Conservation (phyloP, 2,113 vertebrate genomes). For the Rhineura floridana region DNA sequence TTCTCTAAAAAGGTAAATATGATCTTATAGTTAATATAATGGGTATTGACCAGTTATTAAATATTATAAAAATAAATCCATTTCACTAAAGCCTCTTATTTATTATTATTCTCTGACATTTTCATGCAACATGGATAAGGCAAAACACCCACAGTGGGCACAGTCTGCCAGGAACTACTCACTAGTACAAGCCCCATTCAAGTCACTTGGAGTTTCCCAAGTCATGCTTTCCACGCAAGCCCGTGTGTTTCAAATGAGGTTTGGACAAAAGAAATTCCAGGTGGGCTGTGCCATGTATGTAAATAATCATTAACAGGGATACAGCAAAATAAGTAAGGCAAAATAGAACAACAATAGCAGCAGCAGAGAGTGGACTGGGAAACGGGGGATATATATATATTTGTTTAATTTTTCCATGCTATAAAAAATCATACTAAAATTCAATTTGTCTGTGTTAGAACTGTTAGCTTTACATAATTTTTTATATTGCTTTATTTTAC, state of each 20-base stretch:
- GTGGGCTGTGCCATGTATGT: neutral
- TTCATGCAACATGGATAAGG: constrained; percentile 62
- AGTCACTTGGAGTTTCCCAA: neutral
- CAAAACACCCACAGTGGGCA: constrained; percentile 18
- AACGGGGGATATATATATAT: neutral
- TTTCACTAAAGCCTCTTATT: constrained; percentile 67
- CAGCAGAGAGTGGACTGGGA: constrained; percentile 28
- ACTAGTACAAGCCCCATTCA: neutral
- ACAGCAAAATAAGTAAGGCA: neutral
- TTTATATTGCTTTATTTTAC: constrained; percentile 39
- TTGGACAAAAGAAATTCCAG: neutral
- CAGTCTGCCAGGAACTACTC: neutral
- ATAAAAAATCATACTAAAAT: constrained; percentile 43
- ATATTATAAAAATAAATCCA: constrained; percentile 82
- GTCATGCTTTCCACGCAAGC: neutral
- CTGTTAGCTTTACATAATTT: constrained; percentile 1
- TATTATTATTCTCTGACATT: constrained; percentile 38
- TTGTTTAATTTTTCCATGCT: constrained; percentile 25
- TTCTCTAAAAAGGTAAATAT: constrained; percentile 19
- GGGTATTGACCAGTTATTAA: constrained; percentile 59
- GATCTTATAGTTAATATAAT: neutral
- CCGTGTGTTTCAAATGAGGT: neutral
- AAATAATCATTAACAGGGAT: neutral
- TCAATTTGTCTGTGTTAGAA: neutral
- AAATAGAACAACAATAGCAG: constrained; percentile 23